Evolutionary conservation across 2,113 vertebrate species (phyloP).

Genomic region (Quiscalus mexicanus): DNA sequence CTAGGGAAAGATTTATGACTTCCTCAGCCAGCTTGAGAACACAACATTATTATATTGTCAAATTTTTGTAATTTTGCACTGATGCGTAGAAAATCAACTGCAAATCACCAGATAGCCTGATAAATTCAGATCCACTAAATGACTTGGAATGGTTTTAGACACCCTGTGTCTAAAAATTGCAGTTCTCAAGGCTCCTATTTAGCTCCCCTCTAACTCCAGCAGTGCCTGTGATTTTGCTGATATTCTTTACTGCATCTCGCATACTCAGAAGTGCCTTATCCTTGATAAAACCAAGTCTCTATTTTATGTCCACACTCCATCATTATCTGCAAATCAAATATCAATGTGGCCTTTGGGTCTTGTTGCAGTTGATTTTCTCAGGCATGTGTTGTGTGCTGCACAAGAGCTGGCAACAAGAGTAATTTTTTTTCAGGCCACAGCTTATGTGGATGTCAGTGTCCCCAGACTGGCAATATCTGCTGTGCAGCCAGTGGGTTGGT

Average conservation of each 20-base stretch:
- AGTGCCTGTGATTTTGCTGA: neutral
- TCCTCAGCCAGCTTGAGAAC: neutral
- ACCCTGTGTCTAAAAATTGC: neutral
- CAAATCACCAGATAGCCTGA: neutral
- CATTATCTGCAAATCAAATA: neutral
- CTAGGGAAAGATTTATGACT: neutral
- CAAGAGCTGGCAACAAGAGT: neutral
- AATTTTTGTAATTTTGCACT: neutral
- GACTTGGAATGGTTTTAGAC: neutral
- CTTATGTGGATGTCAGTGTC: neutral
- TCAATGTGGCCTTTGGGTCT: neutral
- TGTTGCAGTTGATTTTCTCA: neutral
- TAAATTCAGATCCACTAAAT: neutral
- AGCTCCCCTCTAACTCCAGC: neutral
- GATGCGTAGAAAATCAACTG: neutral
- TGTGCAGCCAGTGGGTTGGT: neutral
- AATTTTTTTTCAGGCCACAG: neutral
- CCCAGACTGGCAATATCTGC: neutral
- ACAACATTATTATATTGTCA: slow-evolving; percentile 10
- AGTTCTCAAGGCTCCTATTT: neutral
- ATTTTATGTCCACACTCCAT: neutral
- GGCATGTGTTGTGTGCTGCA: neutral
- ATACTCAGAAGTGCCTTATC: neutral
- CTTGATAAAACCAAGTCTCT: neutral
- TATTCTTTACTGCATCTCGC: neutral